phyloP scores from a whole-genome alignment of 2,113 vertebrate species.

The Barbus barbus region DNA sequence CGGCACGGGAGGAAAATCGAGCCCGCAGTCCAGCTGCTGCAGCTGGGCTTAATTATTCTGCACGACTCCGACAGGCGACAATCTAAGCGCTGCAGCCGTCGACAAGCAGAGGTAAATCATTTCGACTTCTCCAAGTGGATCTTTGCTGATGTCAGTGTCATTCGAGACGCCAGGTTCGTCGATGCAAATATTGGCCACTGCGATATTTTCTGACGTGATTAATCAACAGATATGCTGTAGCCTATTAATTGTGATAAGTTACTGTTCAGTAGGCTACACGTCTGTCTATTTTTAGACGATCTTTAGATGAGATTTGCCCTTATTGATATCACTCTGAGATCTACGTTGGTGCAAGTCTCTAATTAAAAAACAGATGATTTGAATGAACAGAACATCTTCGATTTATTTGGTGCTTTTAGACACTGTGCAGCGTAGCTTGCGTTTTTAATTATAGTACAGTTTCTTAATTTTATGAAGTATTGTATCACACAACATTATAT shows the following conservation, averaged over 20 bases:
- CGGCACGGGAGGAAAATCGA: conserved; percentile 57
- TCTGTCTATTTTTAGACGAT: background rate
- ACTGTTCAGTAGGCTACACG: background rate
- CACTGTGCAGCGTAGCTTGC: background rate
- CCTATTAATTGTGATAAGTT: background rate
- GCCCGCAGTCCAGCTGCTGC: conserved; percentile 44
- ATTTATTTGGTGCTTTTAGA: too few species aligned
- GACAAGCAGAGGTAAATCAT: conserved; percentile 48
- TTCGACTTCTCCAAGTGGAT: background rate
- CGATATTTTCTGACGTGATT: background rate
- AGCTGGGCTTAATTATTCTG: conserved; percentile 18
- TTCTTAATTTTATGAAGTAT: too few species aligned
- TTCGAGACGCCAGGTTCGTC: background rate
- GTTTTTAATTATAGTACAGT: background rate
- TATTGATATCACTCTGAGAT: background rate
- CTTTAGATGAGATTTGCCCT: background rate
- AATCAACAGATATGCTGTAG: background rate
- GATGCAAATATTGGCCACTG: background rate
- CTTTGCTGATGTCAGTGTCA: background rate
- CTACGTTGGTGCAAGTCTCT: background rate
- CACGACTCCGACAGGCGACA: conserved; percentile 15
- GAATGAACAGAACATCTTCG: too few species aligned
- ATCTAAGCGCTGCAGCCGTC: conserved; percentile 16
- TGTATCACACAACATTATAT: too few species aligned
- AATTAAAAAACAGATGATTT: too few species aligned